Percentiles rank a stretch among this genome's conserved stretches.
Conservation (phyloP, 2,113 vertebrate species). For the Stercorarius parasiticus region DNA sequence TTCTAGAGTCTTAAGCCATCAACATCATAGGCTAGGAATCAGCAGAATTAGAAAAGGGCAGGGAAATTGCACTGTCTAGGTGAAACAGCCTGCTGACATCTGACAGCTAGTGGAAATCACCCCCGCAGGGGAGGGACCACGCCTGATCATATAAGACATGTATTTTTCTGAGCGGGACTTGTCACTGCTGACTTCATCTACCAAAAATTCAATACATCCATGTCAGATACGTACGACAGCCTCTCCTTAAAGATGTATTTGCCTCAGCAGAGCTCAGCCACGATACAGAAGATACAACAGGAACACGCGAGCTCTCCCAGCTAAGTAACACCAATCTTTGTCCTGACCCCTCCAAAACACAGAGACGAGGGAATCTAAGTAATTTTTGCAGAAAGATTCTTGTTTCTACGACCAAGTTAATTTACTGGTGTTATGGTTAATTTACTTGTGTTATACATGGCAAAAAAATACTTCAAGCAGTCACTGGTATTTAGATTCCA, state of each 20-base stretch:
- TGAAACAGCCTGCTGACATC: background rate
- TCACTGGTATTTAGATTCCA: background rate
- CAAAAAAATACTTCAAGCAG: background rate
- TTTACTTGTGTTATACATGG: background rate
- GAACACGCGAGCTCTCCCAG: background rate
- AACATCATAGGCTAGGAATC: background rate
- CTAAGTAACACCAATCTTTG: background rate
- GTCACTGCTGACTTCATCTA: constrained; percentile 10
- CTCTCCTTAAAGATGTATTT: background rate
- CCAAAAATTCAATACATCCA: background rate
- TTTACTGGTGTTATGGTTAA: background rate
- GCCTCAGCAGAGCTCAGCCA: background rate
- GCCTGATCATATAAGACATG: background rate
- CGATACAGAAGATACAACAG: background rate
- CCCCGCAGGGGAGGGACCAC: background rate
- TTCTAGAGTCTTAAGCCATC: background rate
- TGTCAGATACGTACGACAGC: background rate
- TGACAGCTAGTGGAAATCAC: background rate
- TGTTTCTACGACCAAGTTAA: background rate
- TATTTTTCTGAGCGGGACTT: background rate
- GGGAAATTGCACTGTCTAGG: background rate
- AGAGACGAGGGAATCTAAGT: background rate
- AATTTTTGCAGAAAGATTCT: background rate
- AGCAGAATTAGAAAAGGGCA: background rate
- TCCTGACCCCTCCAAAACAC: background rate